phyloP scores from a whole-genome alignment of 2,113 vertebrate species.

The chimpanzee (Pan troglodytes) region NHGRI_mPanTro3-v2.1_pri NC_072404.2:53211501-53212000 shows the following conservation, averaged over 20 bases:
- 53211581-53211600: neutral
- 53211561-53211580: no score
- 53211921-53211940: fast-evolving
- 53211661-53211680: neutral
- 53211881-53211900: no score
- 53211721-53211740: neutral
- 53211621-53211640: neutral
- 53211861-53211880: neutral
- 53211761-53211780: neutral
- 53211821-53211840: neutral
- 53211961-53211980: no score
- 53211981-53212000: no score
- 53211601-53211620: neutral
- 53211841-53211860: neutral
- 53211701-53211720: neutral
- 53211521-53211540: no score
- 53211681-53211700: neutral
- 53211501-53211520: no score
- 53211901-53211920: no score
- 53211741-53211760: neutral
- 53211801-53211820: neutral
- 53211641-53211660: neutral
- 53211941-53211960: no score
- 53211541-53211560: neutral
- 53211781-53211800: fast-evolving